These are phyloP conservation scores for Drosophila cyrtoloma DNA, from an alignment of 2,888 invertebrate genomes.

Conservation along the genomic window DNA sequence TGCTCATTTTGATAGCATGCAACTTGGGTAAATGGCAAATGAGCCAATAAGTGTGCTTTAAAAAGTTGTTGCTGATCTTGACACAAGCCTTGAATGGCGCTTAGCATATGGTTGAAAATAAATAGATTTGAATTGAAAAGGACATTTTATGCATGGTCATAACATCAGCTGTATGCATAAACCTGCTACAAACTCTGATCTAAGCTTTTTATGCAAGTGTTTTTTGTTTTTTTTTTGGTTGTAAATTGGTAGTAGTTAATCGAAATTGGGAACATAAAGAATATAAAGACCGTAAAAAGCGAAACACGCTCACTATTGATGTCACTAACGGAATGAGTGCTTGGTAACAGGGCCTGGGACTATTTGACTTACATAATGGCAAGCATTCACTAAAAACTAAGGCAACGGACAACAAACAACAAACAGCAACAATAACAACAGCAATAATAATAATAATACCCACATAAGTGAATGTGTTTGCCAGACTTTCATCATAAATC, in stretches of 20 bases:
- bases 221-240: not conserved
- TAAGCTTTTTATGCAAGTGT: not conserved
- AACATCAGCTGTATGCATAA: not conserved
- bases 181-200: not conserved
- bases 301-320: constrained; percentile 40
- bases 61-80: not conserved
- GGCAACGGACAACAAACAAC: constrained; percentile 27
- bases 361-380: constrained; percentile 52
- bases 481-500: constrained; percentile 37
- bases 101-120: too few species aligned
- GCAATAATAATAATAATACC: not conserved
- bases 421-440: not conserved
- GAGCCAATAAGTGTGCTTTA: not conserved
- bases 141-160: not conserved
- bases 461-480: constrained; percentile 2
- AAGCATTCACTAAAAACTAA: constrained; percentile 27
- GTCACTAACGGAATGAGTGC: constrained; percentile 36
- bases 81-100: not conserved
- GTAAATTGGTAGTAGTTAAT: not conserved
- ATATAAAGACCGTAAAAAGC: not conserved
- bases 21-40: not conserved
- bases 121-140: not conserved
- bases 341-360: constrained; percentile 44
- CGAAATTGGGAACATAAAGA: constrained; percentile 14
- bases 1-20: not conserved